Evolutionary conservation across 2,113 vertebrate species (phyloP).

Genomic region (Galemys pyrenaicus): DNA sequence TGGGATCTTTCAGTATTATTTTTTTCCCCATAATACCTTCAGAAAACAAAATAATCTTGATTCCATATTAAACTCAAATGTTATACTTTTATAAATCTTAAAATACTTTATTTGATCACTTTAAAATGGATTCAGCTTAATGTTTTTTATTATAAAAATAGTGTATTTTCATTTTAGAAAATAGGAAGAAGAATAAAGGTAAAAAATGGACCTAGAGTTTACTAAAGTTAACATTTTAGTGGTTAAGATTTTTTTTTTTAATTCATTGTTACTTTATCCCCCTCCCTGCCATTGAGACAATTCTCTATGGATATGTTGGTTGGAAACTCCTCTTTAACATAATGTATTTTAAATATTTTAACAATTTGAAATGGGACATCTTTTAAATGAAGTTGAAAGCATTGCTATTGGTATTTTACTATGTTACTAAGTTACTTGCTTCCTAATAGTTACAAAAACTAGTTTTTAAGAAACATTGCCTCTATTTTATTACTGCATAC

Average conservation of each 20-base stretch:
- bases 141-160: neutral
- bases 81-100: neutral
- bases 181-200: slow-evolving; percentile 38
- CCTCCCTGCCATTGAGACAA: neutral
- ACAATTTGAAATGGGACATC: slow-evolving; percentile 11
- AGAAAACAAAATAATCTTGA: slow-evolving; percentile 38
- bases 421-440: slow-evolving; percentile 12
- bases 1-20: slow-evolving; percentile 28
- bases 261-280: neutral
- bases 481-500: slow-evolving; percentile 56
- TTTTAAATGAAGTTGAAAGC: slow-evolving; percentile 51
- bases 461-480: slow-evolving; percentile 10
- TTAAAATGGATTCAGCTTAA: slow-evolving; percentile 24
- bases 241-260: slow-evolving; percentile 27
- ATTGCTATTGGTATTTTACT: slow-evolving; percentile 20
- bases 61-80: neutral
- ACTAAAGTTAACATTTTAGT: slow-evolving; percentile 47
- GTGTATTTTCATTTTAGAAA: slow-evolving; percentile 43
- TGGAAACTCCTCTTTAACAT: neutral
- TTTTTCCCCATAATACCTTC: slow-evolving; percentile 31
- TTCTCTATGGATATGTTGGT: slow-evolving; percentile 21
- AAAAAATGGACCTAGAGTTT: neutral
- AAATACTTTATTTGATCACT: neutral
- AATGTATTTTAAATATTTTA: slow-evolving; percentile 26
- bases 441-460: slow-evolving; percentile 36